These are phyloP conservation scores for Bubo bubo DNA, from an alignment of 2,113 vertebrate genomes.

Conservation along the genomic window DNA sequence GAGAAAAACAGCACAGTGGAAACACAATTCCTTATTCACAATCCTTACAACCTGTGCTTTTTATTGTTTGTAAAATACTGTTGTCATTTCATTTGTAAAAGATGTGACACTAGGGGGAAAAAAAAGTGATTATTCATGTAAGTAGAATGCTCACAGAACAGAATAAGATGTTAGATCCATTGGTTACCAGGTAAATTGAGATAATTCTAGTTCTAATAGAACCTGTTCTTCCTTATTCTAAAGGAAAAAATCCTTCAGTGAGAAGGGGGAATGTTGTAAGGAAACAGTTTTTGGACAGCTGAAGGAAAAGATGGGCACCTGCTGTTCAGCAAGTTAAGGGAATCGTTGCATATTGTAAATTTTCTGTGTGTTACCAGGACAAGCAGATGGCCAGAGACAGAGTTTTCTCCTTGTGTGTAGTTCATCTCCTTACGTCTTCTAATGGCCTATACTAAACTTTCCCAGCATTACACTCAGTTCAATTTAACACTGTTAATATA, in stretches of 20 bases:
- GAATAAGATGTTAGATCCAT: neutral
- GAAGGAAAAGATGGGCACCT: conserved; percentile 65
- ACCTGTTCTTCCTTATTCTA: neutral
- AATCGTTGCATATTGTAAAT: conserved; percentile 55
- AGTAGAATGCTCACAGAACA: conserved; percentile 2
- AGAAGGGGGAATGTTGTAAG: conserved; percentile 2
- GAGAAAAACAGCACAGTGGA: neutral
- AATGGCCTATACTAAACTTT: conserved; percentile 50
- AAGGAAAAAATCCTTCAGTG: conserved; percentile 3
- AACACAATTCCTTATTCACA: neutral
- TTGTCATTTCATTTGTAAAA: neutral
- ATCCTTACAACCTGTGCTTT: neutral
- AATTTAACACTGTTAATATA: conserved; percentile 25
- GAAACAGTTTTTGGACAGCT: conserved; percentile 38
- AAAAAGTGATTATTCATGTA: neutral
- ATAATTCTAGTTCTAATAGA: conserved; percentile 35
- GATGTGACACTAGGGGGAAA: neutral
- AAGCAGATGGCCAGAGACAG: conserved; percentile 67
- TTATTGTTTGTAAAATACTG: neutral
- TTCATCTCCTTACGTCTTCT: conserved; percentile 46
- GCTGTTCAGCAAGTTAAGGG: conserved; percentile 63
- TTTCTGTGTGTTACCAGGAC: conserved; percentile 32
- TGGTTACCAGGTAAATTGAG: conserved; percentile 8
- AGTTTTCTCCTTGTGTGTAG: conserved; percentile 41
- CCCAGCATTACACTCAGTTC: neutral